phyloP scores from a whole-genome alignment of 2,113 vertebrate genomes.

The Leptosomus discolor region DNA sequence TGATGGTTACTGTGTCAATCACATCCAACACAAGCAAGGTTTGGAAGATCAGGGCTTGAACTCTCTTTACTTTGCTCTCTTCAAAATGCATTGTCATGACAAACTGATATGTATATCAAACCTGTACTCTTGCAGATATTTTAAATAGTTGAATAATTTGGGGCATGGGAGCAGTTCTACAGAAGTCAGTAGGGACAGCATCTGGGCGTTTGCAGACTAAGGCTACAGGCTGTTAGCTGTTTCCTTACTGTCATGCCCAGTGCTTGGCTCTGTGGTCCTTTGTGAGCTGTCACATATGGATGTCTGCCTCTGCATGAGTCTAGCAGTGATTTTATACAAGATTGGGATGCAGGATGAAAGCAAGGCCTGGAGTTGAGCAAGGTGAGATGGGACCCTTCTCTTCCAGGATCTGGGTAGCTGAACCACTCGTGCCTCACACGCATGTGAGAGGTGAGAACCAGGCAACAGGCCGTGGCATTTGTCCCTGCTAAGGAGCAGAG shows the following conservation, averaged over 20 bases:
- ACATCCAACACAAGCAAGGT: neutral
- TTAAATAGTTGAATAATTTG: neutral
- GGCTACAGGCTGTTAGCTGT: neutral
- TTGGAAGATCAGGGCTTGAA: neutral
- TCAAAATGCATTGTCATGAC: neutral
- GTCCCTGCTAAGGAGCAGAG: neutral
- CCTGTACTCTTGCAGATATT: neutral
- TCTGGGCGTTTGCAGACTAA: neutral
- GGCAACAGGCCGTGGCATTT: neutral
- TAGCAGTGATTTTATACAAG: neutral
- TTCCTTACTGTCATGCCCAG: neutral
- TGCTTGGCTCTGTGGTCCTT: neutral
- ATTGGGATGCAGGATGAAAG: neutral
- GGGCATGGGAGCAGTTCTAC: neutral
- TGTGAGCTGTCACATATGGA: accelerated
- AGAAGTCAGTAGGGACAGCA: neutral
- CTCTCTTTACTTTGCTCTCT: neutral
- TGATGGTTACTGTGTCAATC: neutral
- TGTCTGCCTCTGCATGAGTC: neutral
- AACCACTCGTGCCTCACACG: accelerated
- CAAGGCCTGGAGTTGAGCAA: neutral
- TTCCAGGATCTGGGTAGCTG: neutral
- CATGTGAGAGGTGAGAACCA: neutral
- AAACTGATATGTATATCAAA: neutral
- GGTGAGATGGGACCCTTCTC: neutral